Evolutionary conservation across 2,113 vertebrate species (phyloP).

Genomic region (Melanerpes formicivorus): DNA sequence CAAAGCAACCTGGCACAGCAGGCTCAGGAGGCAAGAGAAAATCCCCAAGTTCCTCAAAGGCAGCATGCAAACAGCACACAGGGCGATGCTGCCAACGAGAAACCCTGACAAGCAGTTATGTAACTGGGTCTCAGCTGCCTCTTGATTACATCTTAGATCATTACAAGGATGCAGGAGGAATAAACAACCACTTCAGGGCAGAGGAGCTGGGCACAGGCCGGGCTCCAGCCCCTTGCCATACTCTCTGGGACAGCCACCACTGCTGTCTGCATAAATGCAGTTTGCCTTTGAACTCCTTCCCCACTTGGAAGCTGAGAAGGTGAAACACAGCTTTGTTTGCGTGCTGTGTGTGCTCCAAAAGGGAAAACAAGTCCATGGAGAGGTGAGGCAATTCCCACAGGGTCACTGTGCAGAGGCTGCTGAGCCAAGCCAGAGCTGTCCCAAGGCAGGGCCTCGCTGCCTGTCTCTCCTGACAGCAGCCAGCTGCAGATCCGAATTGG

Average conservation of each 20-base stretch:
- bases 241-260: not conserved
- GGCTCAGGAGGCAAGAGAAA: constrained; percentile 25
- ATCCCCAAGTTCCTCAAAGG: not conserved
- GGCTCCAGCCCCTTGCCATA: not conserved
- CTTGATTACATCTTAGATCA: constrained; percentile 19
- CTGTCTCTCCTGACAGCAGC: not conserved
- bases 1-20: not conserved
- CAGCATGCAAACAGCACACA: not conserved
- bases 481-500: not conserved
- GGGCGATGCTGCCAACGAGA: not conserved
- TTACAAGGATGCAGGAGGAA: not conserved
- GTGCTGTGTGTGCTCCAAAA: not conserved
- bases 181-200: constrained; percentile 17
- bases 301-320: fast-evolving
- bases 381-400: not conserved
- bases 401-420: not conserved
- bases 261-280: not conserved
- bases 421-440: not conserved
- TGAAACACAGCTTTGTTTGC: not conserved
- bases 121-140: constrained; percentile 26
- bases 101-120: constrained; percentile 52
- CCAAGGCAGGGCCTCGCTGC: not conserved
- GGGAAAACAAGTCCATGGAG: not conserved
- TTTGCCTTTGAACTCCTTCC: not conserved
- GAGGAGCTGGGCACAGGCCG: fast-evolving